phyloP scores from a whole-genome alignment of 2,797 vertebrate genomes.

The Perodicticus potto region DNA sequence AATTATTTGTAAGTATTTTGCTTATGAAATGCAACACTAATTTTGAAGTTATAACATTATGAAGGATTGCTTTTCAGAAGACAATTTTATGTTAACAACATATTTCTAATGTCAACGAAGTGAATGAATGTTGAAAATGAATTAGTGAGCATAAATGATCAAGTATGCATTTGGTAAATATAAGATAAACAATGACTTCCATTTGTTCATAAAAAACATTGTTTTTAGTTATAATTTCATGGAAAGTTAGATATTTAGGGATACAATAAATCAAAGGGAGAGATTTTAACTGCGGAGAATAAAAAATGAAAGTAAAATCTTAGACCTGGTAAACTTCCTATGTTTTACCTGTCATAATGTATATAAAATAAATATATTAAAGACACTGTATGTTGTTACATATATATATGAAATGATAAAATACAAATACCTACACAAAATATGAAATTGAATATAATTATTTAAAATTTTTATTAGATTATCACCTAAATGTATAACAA shows the following conservation, averaged over 20 bases:
- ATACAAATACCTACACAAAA: not conserved
- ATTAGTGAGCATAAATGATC: constrained; percentile 60
- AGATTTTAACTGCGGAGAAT: not conserved
- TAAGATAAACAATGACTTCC: constrained; percentile 40
- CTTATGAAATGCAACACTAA: constrained; percentile 45
- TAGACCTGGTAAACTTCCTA: constrained; percentile 22
- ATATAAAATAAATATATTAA: constrained; percentile 20
- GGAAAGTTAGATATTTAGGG: constrained; percentile 23
- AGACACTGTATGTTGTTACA: not conserved
- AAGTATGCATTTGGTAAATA: constrained; percentile 20
- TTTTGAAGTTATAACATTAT: constrained; percentile 61
- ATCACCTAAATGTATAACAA: not conserved
- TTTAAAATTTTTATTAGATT: not conserved
- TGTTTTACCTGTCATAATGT: not conserved
- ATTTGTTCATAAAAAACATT: not conserved
- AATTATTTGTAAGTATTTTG: constrained; percentile 73
- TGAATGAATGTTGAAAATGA: constrained; percentile 55
- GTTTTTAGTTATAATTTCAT: not conserved
- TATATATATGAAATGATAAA: not conserved
- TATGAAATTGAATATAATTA: not conserved
- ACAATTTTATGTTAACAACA: constrained; percentile 55
- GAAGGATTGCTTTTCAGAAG: constrained; percentile 54
- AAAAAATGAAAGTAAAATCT: constrained; percentile 15
- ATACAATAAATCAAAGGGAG: not conserved
- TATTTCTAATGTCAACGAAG: constrained; percentile 64